Conservation (phyloP, 2,888 invertebrate genomes). For the Liopterus haemorrhoidalis region DNA sequence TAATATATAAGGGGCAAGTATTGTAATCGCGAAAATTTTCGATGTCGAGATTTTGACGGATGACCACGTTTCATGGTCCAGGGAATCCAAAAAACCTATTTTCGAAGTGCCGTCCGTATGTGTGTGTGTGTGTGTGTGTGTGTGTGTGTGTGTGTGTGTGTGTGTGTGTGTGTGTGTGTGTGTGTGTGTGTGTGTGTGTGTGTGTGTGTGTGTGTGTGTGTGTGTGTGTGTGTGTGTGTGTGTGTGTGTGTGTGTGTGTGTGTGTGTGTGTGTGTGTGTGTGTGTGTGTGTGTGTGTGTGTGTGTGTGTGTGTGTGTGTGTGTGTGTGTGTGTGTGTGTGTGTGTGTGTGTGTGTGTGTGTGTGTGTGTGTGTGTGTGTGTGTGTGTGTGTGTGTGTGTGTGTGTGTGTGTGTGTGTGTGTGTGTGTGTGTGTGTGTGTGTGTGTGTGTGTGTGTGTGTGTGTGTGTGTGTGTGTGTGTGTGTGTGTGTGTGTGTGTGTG, state of each 20-base stretch:
- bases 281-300: neutral
- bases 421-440: slow-evolving; percentile 1
- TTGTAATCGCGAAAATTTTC: too few species aligned
- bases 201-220: neutral
- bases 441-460: neutral
- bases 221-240: slow-evolving; percentile 4
- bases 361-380: neutral
- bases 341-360: slow-evolving; percentile 2
- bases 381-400: neutral
- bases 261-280: neutral
- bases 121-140: slow-evolving; percentile 3
- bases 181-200: neutral
- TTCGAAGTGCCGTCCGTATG: too few species aligned
- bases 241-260: slow-evolving; percentile 1
- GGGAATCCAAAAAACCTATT: too few species aligned
- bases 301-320: slow-evolving; percentile 3
- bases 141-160: slow-evolving; percentile 3
- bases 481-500: slow-evolving; percentile 3
- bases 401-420: slow-evolving; percentile 4
- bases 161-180: slow-evolving; percentile 2
- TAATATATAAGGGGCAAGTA: too few species aligned
- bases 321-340: slow-evolving; percentile 3
- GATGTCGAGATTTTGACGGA: too few species aligned
- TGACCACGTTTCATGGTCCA: too few species aligned
- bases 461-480: neutral